Percentiles rank a stretch among this genome's conserved stretches.
phyloP scores from a whole-genome alignment of 1,140 invertebrate genomes.

The Campodea augens region DNA sequence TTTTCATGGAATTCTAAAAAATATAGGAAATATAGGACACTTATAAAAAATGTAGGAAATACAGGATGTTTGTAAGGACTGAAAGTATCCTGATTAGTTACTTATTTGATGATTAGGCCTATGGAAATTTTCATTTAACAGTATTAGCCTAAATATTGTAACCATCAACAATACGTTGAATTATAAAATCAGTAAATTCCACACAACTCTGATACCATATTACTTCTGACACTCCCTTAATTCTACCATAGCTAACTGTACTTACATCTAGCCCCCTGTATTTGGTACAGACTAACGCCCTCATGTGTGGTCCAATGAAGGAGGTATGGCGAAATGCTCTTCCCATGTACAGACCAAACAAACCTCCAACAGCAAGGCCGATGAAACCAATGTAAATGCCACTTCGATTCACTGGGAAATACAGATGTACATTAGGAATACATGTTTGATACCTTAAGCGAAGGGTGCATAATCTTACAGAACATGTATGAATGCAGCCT shows the following conservation, averaged over 20 bases:
- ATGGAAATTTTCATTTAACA: background rate
- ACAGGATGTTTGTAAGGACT: too few species aligned
- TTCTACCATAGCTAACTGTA: constrained; percentile 4
- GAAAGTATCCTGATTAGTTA: too few species aligned
- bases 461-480: too few species aligned
- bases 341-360: constrained; percentile 29
- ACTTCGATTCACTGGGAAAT: constrained; percentile 22
- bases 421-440: background rate
- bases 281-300: constrained; percentile 30
- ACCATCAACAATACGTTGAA: background rate
- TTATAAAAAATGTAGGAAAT: too few species aligned
- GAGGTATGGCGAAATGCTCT: constrained; percentile 20
- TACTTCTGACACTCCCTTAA: constrained; percentile 6
- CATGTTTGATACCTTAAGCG: too few species aligned
- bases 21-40: too few species aligned
- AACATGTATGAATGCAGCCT: too few species aligned
- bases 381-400: constrained; percentile 29
- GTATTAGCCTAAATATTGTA: background rate
- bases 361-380: constrained; percentile 27
- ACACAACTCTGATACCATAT: constrained; percentile 11
- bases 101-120: background rate
- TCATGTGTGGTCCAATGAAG: constrained; percentile 26
- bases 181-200: constrained; percentile 7
- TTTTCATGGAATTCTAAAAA: too few species aligned
- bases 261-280: constrained; percentile 33